phyloP scores from a whole-genome alignment of 2,113 vertebrate genomes.

The Macrotis lagotis region DNA sequence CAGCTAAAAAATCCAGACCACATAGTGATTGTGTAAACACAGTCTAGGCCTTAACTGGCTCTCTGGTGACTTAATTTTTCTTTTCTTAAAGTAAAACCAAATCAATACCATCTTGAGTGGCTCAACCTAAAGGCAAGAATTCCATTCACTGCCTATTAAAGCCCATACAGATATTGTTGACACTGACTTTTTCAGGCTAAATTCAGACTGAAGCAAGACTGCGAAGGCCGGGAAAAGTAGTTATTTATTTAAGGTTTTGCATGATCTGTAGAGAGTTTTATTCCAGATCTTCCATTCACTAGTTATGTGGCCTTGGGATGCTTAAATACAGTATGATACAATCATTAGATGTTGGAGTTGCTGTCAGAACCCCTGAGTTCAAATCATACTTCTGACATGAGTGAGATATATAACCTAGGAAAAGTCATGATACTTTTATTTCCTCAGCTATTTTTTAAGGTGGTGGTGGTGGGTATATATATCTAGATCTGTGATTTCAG shows the following conservation, averaged over 20 bases:
- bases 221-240: background rate
- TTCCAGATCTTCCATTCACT: background rate
- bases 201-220: background rate
- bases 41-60: background rate
- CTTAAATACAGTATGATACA: background rate
- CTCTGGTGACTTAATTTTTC: background rate
- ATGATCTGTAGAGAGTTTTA: background rate
- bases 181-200: background rate
- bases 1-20: background rate
- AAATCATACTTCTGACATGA: background rate
- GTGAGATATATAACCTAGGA: background rate
- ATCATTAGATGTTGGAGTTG: background rate
- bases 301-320: background rate
- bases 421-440: background rate
- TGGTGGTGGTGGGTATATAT: background rate
- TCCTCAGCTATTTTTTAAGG: background rate
- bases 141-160: background rate
- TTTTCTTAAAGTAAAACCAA: background rate
- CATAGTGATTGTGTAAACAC: background rate
- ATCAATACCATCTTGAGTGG: background rate
- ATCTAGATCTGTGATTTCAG: background rate
- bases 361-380: background rate
- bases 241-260: background rate
- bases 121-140: background rate
- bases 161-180: background rate